Evolutionary conservation across 2,888 invertebrate genomes (phyloP), one percentile per base, ranked within the genome.

Genomic region (Hemistola chrysoprasaria): DNA sequence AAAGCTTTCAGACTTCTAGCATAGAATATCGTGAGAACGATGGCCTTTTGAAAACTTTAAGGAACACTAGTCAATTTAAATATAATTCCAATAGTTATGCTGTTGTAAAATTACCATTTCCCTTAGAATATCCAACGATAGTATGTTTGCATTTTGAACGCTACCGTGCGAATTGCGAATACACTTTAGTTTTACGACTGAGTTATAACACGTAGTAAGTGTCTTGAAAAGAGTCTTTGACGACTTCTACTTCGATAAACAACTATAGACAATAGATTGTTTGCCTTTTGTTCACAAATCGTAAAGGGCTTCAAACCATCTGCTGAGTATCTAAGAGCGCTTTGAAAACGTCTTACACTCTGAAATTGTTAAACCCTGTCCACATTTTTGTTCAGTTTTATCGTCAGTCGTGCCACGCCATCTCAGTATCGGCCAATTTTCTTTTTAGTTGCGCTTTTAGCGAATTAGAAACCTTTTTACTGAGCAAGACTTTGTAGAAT

Each of bases 251-350:
- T 79, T 65, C 54, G 46, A 73, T 75, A 75, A 71, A 76, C 74
- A 80, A 78, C 83, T 72, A 81, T 83, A 80, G 76, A 83, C 82
- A 83, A 82, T 78, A 72, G 77, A 79, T 76, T 81, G 81, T 80
- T 82, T 79, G 71, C 67, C 76, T 77, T 82, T 82, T 82, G 79
- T 82, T 79, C 72, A 62, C 67, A 77, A 77, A 80, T 78, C 76
- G 77, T 76, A 78, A 74, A 83, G 71, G 68, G 65, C 71, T 72
- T 38, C 38, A 39, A 34, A 39, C 30, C 8, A 34, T 35, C 27
- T 22, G 53, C 49, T 48, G 55, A 65, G 64, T 67, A 67, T 69
- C 71, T 68, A 68, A 58, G 56, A 74, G 63, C 75, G 74, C 77
- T 79, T 80, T 75, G 75, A 72, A 65, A 71, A 64, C 58, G 62